Conservation (phyloP, 2,888 invertebrate species). For the Drosophila affinis region DNA sequence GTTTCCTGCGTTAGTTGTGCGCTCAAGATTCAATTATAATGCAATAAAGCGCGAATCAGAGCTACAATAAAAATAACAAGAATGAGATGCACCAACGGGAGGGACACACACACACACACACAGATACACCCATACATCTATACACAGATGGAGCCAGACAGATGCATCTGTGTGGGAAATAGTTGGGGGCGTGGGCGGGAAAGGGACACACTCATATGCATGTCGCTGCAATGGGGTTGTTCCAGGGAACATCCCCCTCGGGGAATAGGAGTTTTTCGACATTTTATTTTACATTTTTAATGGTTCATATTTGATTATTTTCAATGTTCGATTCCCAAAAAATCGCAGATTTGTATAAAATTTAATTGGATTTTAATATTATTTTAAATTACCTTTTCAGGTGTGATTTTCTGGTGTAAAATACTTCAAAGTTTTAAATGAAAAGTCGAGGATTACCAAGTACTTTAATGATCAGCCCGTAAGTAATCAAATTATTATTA, state of each 20-base stretch:
- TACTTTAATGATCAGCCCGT: neutral
- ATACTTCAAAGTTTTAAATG: neutral
- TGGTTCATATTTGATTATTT: too few species aligned
- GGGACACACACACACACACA: constrained; percentile 3
- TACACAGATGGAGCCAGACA: constrained; percentile 20
- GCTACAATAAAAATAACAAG: constrained; percentile 76
- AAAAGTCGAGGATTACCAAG: neutral
- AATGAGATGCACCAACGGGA: constrained; percentile 45
- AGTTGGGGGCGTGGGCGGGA: neutral
- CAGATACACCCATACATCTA: neutral
- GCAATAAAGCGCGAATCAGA: constrained; percentile 82
- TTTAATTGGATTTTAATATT: neutral
- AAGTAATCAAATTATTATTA: neutral
- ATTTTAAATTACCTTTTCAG: neutral
- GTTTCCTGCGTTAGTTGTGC: constrained; percentile 79
- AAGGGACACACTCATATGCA: constrained; percentile 14
- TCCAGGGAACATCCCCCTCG: constrained; percentile 2
- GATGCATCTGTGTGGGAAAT: neutral
- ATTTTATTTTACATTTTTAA: neutral
- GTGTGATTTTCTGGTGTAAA: neutral
- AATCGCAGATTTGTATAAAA: too few species aligned
- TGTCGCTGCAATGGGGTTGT: constrained; percentile 1
- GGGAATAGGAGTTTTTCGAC: neutral
- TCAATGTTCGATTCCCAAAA: neutral
- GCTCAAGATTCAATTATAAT: constrained; percentile 82